phyloP scores from a whole-genome alignment of 1,140 invertebrate genomes.

The Asobara japonica region DNA sequence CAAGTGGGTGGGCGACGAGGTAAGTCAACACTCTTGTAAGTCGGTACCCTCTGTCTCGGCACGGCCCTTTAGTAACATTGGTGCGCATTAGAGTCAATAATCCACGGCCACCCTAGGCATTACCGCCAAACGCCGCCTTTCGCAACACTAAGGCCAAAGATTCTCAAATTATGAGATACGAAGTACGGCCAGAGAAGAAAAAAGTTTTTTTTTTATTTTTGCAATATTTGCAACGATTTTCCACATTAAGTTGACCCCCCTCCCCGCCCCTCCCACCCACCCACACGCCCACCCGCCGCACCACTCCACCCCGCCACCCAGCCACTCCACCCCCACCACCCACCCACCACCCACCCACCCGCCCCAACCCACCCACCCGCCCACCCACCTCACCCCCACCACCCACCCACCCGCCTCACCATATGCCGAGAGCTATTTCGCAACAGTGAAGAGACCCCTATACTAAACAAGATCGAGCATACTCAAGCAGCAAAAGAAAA shows the following conservation, averaged over 20 bases:
- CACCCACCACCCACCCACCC: too few species aligned
- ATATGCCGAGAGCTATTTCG: too few species aligned
- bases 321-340: too few species aligned
- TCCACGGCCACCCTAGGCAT: conserved; percentile 41
- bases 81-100: conserved; percentile 45
- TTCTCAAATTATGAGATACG: too few species aligned
- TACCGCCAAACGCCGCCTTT: conserved; percentile 6
- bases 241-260: too few species aligned
- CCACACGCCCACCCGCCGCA: too few species aligned
- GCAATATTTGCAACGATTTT: too few species aligned
- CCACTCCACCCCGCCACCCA: too few species aligned
- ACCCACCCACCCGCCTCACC: too few species aligned
- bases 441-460: neutral
- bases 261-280: too few species aligned
- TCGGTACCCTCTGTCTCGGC: neutral
- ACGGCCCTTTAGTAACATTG: neutral
- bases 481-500: neutral
- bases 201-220: neutral
- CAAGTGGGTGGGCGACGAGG: conserved; percentile 27
- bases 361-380: too few species aligned
- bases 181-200: neutral
- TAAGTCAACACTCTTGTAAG: conserved; percentile 6
- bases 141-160: neutral
- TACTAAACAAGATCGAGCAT: neutral
- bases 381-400: too few species aligned